phyloP scores from a whole-genome alignment of 2,888 invertebrate genomes.

The Ethmia dodecea region DNA sequence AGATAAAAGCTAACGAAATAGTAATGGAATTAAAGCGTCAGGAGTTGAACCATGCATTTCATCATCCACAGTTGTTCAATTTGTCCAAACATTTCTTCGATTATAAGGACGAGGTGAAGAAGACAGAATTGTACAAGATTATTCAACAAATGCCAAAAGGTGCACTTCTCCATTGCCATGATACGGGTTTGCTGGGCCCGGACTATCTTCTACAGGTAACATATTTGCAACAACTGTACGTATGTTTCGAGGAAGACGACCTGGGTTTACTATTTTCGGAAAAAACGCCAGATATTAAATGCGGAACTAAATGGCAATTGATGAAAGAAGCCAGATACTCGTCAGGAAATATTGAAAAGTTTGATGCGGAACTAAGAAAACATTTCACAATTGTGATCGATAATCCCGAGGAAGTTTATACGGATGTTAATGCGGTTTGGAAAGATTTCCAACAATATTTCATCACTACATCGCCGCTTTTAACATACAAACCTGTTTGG shows the following conservation, averaged over 20 bases:
- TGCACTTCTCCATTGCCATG: conserved; percentile 82
- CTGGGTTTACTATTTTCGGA: conserved; percentile 46
- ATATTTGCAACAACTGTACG: conserved; percentile 78
- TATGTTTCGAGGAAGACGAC: conserved; percentile 51
- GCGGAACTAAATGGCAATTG: conserved; percentile 62
- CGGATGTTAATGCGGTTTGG: conserved; percentile 80
- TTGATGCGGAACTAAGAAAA: conserved; percentile 72
- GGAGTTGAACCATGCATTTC: conserved; percentile 68
- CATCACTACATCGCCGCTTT: conserved; percentile 59
- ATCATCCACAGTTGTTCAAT: conserved; percentile 70
- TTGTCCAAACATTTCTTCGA: conserved; percentile 83
- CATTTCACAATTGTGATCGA: conserved; percentile 75
- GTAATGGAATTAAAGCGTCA: conserved; percentile 76
- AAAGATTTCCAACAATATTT: conserved; percentile 76
- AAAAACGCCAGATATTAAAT: conserved; percentile 29
- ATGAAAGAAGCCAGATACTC: conserved; percentile 65
- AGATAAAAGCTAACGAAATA: conserved; percentile 73
- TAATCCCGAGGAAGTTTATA: conserved; percentile 59
- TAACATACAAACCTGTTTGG: conserved; percentile 81
- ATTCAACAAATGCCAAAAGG: conserved; percentile 87
- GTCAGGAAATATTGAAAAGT: conserved; percentile 59
- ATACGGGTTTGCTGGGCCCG: conserved; percentile 78
- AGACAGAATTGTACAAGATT: conserved; percentile 79
- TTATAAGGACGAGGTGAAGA: conserved; percentile 76
- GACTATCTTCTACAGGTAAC: conserved; percentile 81